A percentile compares a stretch with the other conserved stretches of the same genome.
These are phyloP conservation scores for Staurois parvus DNA, from an alignment of 2,797 vertebrate species.

Conservation along the genomic window DNA sequence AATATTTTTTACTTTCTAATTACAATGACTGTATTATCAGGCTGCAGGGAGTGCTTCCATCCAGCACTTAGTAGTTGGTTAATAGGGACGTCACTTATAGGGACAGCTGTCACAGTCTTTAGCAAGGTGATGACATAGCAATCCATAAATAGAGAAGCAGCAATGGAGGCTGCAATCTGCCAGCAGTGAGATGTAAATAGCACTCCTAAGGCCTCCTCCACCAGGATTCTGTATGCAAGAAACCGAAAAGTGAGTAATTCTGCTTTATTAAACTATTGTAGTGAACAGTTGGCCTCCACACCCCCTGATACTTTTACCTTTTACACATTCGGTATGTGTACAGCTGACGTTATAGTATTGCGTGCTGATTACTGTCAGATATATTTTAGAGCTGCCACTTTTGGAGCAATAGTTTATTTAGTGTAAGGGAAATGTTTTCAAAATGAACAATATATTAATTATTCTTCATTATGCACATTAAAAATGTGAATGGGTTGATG, in stretches of 20 bases:
- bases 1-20: no score
- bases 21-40: slow-evolving; percentile 20
- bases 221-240: slow-evolving; percentile 37
- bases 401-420: not conserved
- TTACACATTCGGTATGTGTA: not conserved
- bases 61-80: slow-evolving; percentile 35
- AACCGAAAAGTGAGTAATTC: slow-evolving; percentile 43
- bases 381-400: not conserved
- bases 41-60: slow-evolving; percentile 4
- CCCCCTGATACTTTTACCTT: not conserved
- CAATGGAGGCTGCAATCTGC: slow-evolving; percentile 43
- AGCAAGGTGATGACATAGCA: slow-evolving; percentile 57
- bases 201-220: slow-evolving; percentile 29
- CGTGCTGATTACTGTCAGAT: no score
- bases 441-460: not conserved
- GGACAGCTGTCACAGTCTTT: slow-evolving; percentile 60
- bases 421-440: not conserved
- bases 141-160: slow-evolving; percentile 60
- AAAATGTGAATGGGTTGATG: not conserved
- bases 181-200: slow-evolving; percentile 58
- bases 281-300: not conserved
- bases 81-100: slow-evolving; percentile 27
- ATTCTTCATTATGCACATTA: not conserved
- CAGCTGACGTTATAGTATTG: not conserved
- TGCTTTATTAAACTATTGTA: not conserved